Base-by-base conservation (phyloP, 2,113 vertebrate genomes). In the Ptychochromis oligacanthus region DNA sequence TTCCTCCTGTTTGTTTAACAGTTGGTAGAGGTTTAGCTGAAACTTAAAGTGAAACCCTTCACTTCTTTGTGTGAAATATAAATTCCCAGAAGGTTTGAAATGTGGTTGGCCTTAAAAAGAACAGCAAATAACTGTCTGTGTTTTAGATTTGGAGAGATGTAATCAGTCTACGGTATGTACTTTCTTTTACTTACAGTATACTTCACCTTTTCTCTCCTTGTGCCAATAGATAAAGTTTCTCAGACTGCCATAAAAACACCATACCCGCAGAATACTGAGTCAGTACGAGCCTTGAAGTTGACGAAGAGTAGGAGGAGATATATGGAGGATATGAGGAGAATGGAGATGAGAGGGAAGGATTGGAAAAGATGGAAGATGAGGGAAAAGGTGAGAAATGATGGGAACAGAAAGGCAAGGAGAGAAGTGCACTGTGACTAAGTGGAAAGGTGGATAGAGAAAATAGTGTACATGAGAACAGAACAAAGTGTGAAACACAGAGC, bases 401-500 rank as follows among this genome's bases (percentile, higher is more conserved):
- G 83, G 77, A 87, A 84, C 60, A 81, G 67, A 87, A 62, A 79
- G 38, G 74, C 52, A 83, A 74, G 49, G 64, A 84, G 77, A 84
- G 72, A 81, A 80, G 61, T 38, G 55, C 75, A 17, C 58, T n/a
- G 82, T 77, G 76, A 85, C 85, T 76, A 79, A 77, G 75, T 87
- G 75, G 77, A 89, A 88, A 89, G 61, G 79, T 85, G 82, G 72
- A 82, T 74, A 22, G 55, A 89, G 56, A 88, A 81, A 88, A 79
- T 75, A 83, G 61, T 79, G 84, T 57, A 72, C 65, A 85, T 14
- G 75, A 80, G 72, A 87, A 75, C 55, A 64, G 70, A 81, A 81
- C 83, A 85, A 90, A 85, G 90, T 90, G 89, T 85, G 85, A 90
- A 89, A 84, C 67, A 86, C 38, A 89, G 65, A 89, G 77, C 49